Evolutionary conservation across 2,113 vertebrate genomes (phyloP).

Genomic region (Stigmatopora nigra): DNA sequence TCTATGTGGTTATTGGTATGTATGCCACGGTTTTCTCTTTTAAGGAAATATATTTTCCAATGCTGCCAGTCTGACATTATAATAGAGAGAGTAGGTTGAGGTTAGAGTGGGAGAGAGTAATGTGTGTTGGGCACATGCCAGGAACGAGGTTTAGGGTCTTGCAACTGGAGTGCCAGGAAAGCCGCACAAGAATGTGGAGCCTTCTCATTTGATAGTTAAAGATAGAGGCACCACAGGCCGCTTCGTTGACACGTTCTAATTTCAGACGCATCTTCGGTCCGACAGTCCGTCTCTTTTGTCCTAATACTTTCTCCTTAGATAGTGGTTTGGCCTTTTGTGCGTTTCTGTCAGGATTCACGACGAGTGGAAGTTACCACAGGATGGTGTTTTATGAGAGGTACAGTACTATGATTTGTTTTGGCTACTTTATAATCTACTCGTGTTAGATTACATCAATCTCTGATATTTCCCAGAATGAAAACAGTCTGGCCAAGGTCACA

Average conservation of each 20-base stretch:
- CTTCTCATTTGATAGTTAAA: conserved; percentile 92
- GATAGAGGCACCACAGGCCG: conserved; percentile 81
- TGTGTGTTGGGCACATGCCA: conserved; percentile 49
- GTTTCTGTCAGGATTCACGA: conserved; percentile 23
- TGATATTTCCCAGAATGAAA: conserved; percentile 35
- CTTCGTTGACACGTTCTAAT: conserved; percentile 74
- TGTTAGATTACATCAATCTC: conserved; percentile 39
- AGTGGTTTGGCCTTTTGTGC: conserved; percentile 12
- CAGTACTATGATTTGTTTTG: conserved; percentile 1
- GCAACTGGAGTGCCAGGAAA: conserved; percentile 80
- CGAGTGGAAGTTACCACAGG: conserved; percentile 33
- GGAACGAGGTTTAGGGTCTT: conserved; percentile 59
- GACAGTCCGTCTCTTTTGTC: conserved; percentile 53
- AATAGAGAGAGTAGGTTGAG: conserved; percentile 46
- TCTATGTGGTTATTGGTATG: conserved; percentile 15
- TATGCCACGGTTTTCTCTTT: conserved; percentile 42
- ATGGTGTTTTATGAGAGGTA: conserved; percentile 80
- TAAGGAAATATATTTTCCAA: conserved; percentile 57
- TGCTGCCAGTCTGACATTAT: conserved; percentile 45
- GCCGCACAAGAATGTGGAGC: conserved; percentile 88
- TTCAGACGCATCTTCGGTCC: conserved; percentile 50
- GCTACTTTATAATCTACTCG: conserved; percentile 36
- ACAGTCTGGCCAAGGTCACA: conserved; percentile 32
- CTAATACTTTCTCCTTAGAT: conserved; percentile 34
- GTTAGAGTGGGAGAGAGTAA: conserved; percentile 62